Evolutionary conservation across 2,888 invertebrate genomes (phyloP).

Genomic region (Microplitis manilae): DNA sequence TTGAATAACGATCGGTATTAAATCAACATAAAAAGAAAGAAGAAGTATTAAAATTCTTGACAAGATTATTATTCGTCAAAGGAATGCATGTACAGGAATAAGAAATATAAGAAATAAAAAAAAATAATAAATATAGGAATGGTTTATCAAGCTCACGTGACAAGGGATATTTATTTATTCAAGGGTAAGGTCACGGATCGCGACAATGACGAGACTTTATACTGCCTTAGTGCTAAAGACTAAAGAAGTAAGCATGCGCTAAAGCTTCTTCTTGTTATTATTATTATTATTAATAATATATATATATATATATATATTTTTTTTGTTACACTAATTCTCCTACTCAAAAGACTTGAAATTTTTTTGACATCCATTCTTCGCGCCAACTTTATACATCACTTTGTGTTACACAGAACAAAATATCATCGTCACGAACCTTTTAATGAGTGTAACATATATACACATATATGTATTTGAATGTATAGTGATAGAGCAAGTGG

Average conservation of each 20-base stretch:
- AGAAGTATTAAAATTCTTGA: constrained; percentile 5
- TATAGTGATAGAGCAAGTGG: not conserved
- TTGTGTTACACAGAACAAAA: too few relatives aligned
- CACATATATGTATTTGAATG: not conserved
- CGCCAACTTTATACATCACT: too few relatives aligned
- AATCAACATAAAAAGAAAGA: not conserved
- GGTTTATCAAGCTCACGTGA: constrained; percentile 53
- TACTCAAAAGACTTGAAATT: not conserved
- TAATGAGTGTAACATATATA: not conserved
- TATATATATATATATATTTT: not conserved
- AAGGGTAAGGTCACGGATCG: constrained; percentile 59
- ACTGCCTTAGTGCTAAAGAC: constrained; percentile 11
- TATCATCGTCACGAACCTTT: not conserved
- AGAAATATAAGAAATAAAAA: not conserved
- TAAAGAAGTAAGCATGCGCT: constrained; percentile 2
- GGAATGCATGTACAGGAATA: not conserved
- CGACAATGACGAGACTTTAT: constrained; percentile 43
- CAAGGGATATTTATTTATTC: constrained; percentile 58
- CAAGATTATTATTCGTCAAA: not conserved
- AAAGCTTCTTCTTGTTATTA: not conserved
- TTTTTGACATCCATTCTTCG: not conserved
- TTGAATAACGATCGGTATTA: constrained; percentile 20
- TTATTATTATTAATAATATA: not conserved
- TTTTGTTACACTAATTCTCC: not conserved
- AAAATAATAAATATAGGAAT: not conserved